These are phyloP conservation scores for Benthosema pterotum DNA, from an alignment of 2,797 vertebrate genomes.

Conservation along the genomic window DNA sequence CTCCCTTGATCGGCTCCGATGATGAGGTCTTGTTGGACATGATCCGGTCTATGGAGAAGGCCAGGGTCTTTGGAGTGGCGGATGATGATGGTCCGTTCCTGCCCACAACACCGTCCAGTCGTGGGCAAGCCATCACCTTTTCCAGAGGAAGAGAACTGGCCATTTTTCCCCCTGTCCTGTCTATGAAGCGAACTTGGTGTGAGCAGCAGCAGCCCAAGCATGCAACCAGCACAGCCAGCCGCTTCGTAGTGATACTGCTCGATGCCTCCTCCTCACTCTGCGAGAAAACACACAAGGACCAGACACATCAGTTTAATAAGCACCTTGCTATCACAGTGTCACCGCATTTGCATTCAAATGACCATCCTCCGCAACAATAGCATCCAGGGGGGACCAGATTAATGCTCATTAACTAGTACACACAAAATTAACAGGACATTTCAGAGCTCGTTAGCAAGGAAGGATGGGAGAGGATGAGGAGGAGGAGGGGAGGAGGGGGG, in stretches of 20 bases:
- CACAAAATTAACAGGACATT: slow-evolving; percentile 86
- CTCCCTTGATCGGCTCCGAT: slow-evolving; percentile 82
- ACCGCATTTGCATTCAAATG: slow-evolving; percentile 93
- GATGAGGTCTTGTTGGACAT: slow-evolving; percentile 96
- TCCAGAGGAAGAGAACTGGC: slow-evolving; percentile 91
- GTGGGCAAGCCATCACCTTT: slow-evolving; percentile 87
- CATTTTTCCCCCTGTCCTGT: slow-evolving; percentile 83
- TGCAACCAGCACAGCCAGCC: no score
- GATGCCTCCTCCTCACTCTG: slow-evolving; percentile 86
- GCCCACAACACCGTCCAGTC: slow-evolving; percentile 70
- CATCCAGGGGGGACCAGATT: slow-evolving; percentile 91
- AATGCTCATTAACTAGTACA: slow-evolving; percentile 90
- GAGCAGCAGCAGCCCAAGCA: slow-evolving; percentile 53
- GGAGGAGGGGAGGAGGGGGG: no score
- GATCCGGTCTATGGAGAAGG: slow-evolving; percentile 98
- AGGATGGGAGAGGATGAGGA: slow-evolving; percentile 29
- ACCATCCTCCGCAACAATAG: slow-evolving; percentile 86
- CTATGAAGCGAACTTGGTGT: slow-evolving; percentile 74
- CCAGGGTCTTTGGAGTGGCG: slow-evolving; percentile 89
- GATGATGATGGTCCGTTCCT: slow-evolving; percentile 78
- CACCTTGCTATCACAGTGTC: slow-evolving; percentile 88
- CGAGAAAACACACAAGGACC: slow-evolving; percentile 86
- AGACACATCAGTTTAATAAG: slow-evolving; percentile 91
- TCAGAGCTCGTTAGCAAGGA: slow-evolving; percentile 76
- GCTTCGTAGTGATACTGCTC: slow-evolving; percentile 24